phyloP scores from a whole-genome alignment of 92 coral and sea anemone genomes.

The Zoanthus sansibaricus region DNA sequence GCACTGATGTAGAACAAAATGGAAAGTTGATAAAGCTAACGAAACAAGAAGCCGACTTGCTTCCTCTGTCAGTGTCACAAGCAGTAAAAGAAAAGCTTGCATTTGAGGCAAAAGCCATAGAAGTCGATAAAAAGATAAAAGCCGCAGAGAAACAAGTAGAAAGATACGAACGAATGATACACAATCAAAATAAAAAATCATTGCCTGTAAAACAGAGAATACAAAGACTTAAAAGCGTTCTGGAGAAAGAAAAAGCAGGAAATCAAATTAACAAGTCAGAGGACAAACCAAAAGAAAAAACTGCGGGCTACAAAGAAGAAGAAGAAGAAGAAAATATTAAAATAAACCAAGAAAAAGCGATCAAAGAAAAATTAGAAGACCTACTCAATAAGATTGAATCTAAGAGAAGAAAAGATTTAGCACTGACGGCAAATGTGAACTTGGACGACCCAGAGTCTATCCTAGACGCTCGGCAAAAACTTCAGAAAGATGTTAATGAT shows the following conservation, averaged over 20 bases:
- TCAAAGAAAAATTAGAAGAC: conserved; percentile 8
- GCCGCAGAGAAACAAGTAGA: conserved; percentile 53
- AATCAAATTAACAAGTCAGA: neutral
- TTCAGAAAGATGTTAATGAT: neutral
- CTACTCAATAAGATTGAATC: conserved; percentile 19
- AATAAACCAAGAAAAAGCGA: neutral
- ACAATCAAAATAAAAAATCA: conserved; percentile 56
- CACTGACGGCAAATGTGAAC: neutral
- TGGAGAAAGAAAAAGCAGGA: neutral
- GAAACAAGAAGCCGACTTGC: neutral
- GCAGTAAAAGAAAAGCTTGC: conserved; percentile 40
- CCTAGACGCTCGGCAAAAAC: neutral
- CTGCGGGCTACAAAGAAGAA: neutral
- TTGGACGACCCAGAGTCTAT: neutral
- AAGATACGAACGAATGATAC: conserved; percentile 59
- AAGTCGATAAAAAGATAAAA: conserved; percentile 39
- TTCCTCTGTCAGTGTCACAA: conserved; percentile 44
- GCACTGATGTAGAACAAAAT: neutral
- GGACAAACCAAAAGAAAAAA: neutral
- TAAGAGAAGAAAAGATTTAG: neutral
- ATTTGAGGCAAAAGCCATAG: conserved; percentile 26
- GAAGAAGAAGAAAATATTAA: neutral
- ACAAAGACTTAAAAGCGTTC: conserved; percentile 38
- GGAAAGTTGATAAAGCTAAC: neutral
- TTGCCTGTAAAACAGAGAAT: conserved; percentile 68